These are phyloP conservation scores for Caenorhabditis inopinata DNA, from an alignment of 1,140 invertebrate species.

Conservation along the genomic window DNA sequence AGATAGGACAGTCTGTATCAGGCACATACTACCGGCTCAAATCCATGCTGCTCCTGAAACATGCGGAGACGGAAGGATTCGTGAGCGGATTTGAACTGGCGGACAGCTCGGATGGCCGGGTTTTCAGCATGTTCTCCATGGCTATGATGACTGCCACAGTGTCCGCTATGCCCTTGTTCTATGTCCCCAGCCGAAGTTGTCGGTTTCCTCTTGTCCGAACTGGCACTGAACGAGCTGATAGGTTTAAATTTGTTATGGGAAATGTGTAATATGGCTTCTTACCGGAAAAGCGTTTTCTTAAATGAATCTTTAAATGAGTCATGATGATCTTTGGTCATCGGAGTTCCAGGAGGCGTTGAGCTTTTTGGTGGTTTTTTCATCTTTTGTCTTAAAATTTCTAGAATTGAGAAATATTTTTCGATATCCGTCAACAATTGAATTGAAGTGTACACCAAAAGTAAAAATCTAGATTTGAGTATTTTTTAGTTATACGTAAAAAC, in stretches of 20 bases:
- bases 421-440: too few relatives aligned
- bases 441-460: too few relatives aligned
- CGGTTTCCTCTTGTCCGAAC: conserved; percentile 34
- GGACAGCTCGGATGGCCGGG: conserved; percentile 12
- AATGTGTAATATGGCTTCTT: not conserved
- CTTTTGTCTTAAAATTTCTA: not conserved
- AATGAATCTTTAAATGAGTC: conserved; percentile 5
- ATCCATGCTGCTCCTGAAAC: conserved; percentile 53
- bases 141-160: too few relatives aligned
- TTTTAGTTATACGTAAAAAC: too few relatives aligned
- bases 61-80: conserved; percentile 50
- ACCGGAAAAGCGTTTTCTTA: not conserved
- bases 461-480: too few relatives aligned
- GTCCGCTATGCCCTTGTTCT: not conserved
- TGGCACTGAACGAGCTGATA: conserved; percentile 31
- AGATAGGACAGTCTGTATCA: conserved; percentile 20
- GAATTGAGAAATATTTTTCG: too few relatives aligned
- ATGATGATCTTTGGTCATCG: not conserved
- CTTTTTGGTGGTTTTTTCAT: conserved; percentile 24
- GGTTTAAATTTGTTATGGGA: not conserved
- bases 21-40: conserved; percentile 50
- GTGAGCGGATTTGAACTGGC: conserved; percentile 48
- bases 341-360: conserved; percentile 8
- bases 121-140: not conserved
- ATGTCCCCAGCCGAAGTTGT: conserved; percentile 18